These are phyloP conservation scores for Brotula barbata DNA, from an alignment of 2,797 vertebrate species.

Conservation along the genomic window DNA sequence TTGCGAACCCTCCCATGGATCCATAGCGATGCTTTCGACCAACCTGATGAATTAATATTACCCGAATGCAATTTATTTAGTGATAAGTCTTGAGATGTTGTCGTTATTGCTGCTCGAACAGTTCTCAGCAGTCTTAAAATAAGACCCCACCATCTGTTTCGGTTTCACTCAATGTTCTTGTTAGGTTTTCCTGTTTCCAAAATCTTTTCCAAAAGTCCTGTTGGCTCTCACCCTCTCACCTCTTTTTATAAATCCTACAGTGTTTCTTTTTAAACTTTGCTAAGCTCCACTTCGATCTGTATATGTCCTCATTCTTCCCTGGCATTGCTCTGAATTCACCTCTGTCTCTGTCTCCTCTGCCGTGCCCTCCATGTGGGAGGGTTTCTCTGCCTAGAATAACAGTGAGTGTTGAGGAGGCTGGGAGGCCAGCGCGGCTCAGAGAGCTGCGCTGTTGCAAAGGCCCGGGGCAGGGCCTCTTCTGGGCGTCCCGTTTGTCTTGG, in stretches of 20 bases:
- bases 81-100: too few relatives aligned
- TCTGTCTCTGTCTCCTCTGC: constrained; percentile 21
- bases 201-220: too few relatives aligned
- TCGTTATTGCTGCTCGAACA: too few relatives aligned
- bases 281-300: constrained; percentile 4
- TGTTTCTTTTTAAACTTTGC: constrained; percentile 17
- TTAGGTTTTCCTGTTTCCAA: too few relatives aligned
- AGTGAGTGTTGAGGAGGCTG: constrained; percentile 63
- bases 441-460: constrained; percentile 64
- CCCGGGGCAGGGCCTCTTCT: constrained; percentile 65
- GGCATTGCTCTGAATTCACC: constrained; percentile 12
- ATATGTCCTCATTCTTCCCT: constrained; percentile 5
- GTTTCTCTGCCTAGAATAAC: constrained; percentile 68
- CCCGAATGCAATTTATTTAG: too few relatives aligned
- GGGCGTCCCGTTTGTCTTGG: constrained; percentile 79
- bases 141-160: too few relatives aligned
- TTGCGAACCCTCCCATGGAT: too few relatives aligned
- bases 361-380: constrained; percentile 59
- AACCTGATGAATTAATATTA: too few relatives aligned
- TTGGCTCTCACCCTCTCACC: not conserved
- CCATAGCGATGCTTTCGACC: too few relatives aligned
- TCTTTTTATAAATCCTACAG: not conserved
- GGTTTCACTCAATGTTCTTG: not conserved
- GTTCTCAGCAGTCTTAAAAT: too few relatives aligned
- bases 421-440: constrained; percentile 61